These are phyloP conservation scores for Megaceryle alcyon DNA, from an alignment of 2,797 vertebrate species.

Conservation along the genomic window DNA sequence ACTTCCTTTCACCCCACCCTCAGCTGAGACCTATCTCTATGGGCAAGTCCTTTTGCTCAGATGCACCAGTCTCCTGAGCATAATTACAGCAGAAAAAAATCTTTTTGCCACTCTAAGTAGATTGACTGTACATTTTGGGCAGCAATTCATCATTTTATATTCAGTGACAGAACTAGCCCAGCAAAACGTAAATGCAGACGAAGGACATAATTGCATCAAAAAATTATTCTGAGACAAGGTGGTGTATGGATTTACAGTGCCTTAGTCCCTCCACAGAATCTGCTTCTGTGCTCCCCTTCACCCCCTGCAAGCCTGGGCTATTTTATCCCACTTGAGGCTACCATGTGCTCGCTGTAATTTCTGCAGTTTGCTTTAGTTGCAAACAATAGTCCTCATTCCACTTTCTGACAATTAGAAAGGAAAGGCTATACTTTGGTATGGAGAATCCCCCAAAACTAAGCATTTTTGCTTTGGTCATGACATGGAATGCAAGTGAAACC, in stretches of 20 bases:
- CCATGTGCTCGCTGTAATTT: fast-evolving
- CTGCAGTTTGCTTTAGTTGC: fast-evolving
- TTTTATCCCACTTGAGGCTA: background rate
- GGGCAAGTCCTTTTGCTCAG: background rate
- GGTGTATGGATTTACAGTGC: background rate
- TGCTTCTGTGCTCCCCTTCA: background rate
- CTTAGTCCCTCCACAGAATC: background rate
- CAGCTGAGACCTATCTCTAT: background rate
- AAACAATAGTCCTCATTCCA: background rate
- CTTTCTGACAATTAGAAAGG: background rate
- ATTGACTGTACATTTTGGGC: background rate
- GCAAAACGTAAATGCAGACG: background rate
- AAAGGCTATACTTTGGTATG: background rate
- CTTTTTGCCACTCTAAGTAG: background rate
- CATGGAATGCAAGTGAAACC: background rate
- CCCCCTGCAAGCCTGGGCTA: background rate
- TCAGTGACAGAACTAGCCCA: background rate
- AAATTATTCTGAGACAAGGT: background rate
- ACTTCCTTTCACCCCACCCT: background rate
- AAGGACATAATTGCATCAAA: background rate
- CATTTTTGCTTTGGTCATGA: background rate
- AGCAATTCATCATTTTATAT: background rate
- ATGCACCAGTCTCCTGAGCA: background rate
- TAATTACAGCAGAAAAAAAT: background rate
- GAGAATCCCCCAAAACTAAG: background rate